Percentiles rank a stretch among this genome's conserved stretches.
Conservation (phyloP, 1,140 invertebrate species). For the Batillaria attramentaria region DNA sequence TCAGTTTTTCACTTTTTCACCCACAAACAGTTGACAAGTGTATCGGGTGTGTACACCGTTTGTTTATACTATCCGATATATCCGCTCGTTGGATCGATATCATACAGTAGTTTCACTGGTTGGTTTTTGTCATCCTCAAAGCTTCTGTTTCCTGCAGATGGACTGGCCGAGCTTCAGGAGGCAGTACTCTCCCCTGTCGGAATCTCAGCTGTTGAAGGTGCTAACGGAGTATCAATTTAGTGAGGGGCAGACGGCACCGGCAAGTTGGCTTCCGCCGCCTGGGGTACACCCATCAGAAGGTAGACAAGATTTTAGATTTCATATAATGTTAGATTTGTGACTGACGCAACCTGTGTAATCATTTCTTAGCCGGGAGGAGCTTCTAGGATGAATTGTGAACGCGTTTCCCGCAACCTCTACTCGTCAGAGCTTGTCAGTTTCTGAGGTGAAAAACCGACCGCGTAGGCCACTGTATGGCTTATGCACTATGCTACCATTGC, state of each 20-base stretch:
- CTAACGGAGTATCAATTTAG: constrained; percentile 50
- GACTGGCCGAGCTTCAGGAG: constrained; percentile 51
- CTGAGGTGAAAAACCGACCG: constrained; percentile 3
- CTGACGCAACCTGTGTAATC: constrained; percentile 9
- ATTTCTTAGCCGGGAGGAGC: not conserved
- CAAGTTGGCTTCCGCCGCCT: constrained; percentile 41
- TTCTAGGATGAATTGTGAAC: constrained; percentile 6
- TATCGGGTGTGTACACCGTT: too few species aligned
- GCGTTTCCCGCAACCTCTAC: constrained; percentile 29
- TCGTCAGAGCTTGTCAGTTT: constrained; percentile 28
- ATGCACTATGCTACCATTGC: not conserved
- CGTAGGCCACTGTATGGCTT: not conserved
- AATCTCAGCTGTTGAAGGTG: constrained; percentile 51
- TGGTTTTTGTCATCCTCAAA: not conserved
- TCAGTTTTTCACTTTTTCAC: too few species aligned
- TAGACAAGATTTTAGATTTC: constrained; percentile 18
- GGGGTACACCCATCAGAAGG: constrained; percentile 39
- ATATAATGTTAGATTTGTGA: too few species aligned
- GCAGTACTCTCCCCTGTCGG: constrained; percentile 51
- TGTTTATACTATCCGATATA: too few species aligned
- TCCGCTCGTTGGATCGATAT: too few species aligned
- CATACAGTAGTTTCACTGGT: too few species aligned
- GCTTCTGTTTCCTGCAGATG: constrained; percentile 41
- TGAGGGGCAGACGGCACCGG: constrained; percentile 33
- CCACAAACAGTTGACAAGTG: too few species aligned